Evolutionary conservation across 2,797 vertebrate genomes (phyloP).

Genomic region (Rhodeus uyekii): DNA sequence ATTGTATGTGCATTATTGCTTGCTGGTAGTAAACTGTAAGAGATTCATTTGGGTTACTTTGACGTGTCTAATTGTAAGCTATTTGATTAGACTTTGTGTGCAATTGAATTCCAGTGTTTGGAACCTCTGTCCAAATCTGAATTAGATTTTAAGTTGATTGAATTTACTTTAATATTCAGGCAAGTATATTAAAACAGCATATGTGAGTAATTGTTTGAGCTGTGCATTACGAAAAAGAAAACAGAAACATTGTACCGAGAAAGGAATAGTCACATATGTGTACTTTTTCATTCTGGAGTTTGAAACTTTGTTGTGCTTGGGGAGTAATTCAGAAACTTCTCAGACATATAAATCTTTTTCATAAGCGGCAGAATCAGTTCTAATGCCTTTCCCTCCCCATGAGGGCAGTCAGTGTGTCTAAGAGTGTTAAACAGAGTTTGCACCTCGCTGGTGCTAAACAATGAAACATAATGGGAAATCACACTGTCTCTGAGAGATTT

Average conservation of each 20-base stretch:
- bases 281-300: background rate
- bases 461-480: constrained; percentile 17
- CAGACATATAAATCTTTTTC: constrained; percentile 44
- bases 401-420: constrained; percentile 36
- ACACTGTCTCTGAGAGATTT: constrained; percentile 15
- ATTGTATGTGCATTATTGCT: background rate
- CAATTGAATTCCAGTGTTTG: too few species aligned
- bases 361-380: constrained; percentile 3
- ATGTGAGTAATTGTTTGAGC: background rate
- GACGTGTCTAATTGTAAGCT: background rate
- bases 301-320: constrained; percentile 16
- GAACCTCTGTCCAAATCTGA: background rate
- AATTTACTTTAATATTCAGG: background rate
- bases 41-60: background rate
- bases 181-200: background rate
- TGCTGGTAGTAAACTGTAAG: background rate
- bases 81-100: background rate
- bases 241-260: background rate
- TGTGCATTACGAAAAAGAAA: background rate
- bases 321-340: constrained; percentile 34
- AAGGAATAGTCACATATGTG: background rate
- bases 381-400: constrained; percentile 11
- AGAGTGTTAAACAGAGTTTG: constrained; percentile 37
- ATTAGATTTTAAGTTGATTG: background rate
- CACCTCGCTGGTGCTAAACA: constrained; percentile 27